These are phyloP conservation scores for Gambusia affinis DNA, from an alignment of 2,113 vertebrate species.

Conservation along the genomic window DNA sequence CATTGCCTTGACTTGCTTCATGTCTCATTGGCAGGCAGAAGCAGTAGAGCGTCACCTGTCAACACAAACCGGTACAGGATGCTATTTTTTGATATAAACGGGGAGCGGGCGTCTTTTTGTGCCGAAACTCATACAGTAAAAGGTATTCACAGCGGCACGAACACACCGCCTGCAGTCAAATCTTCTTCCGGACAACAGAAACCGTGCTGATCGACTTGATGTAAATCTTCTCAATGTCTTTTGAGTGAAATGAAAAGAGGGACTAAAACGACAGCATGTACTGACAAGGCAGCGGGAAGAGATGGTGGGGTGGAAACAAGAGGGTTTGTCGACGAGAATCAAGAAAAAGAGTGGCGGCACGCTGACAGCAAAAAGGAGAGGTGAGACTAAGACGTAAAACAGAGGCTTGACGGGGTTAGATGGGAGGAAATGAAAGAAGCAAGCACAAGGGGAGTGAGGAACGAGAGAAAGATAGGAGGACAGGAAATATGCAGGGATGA, in stretches of 20 bases:
- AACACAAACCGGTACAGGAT: constrained; percentile 27
- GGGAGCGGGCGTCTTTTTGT: constrained; percentile 24
- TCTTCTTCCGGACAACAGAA: constrained; percentile 38
- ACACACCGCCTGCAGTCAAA: constrained; percentile 53
- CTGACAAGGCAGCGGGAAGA: constrained; percentile 35
- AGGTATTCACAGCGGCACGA: constrained; percentile 36
- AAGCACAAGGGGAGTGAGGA: constrained; percentile 3
- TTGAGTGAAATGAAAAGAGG: constrained; percentile 37
- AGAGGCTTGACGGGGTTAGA: constrained; percentile 19
- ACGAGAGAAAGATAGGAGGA: constrained; percentile 6
- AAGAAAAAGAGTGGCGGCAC: constrained; percentile 13
- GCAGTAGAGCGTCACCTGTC: constrained; percentile 20
- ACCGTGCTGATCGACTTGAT: constrained; percentile 40
- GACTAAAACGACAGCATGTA: constrained; percentile 41
- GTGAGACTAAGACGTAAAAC: constrained; percentile 24
- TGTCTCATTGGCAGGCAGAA: constrained; percentile 22
- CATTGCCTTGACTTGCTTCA: constrained; percentile 14
- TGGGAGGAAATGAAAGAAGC: constrained; percentile 18
- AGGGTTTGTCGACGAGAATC: constrained; percentile 12
- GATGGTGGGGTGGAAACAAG: constrained; percentile 32
- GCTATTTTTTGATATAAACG: constrained; percentile 49
- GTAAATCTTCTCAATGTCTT: constrained; percentile 50
- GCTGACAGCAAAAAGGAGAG: constrained; percentile 21
- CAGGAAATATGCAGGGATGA: constrained; percentile 1
- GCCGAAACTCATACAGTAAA: constrained; percentile 14